phyloP scores from a whole-genome alignment of 2,797 vertebrate species.

The Pipistrellus pygmaeus region DNA sequence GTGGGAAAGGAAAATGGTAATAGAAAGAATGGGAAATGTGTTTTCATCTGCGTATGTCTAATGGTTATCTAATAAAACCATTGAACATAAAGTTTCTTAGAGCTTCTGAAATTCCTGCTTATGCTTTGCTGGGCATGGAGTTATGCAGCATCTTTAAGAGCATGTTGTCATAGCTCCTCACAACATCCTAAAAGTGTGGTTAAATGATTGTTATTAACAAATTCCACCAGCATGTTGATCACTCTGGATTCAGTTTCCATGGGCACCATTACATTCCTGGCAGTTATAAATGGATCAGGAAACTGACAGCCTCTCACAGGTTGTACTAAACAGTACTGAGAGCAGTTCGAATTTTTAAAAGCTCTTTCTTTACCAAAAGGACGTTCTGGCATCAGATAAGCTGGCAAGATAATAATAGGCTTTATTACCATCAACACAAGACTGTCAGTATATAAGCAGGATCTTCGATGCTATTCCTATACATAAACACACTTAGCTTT shows the following conservation, averaged over 20 bases:
- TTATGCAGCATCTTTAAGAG: not conserved
- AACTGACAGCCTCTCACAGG: not conserved
- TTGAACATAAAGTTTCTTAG: not conserved
- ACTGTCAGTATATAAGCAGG: slow-evolving; percentile 62
- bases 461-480: slow-evolving; percentile 56
- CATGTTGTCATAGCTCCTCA: not conserved
- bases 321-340: slow-evolving; percentile 4
- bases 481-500: slow-evolving; percentile 60
- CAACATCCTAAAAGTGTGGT: not conserved
- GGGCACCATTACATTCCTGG: not conserved
- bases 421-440: slow-evolving; percentile 64
- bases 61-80: not conserved
- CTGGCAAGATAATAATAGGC: slow-evolving; percentile 64
- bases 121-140: not conserved
- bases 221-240: slow-evolving; percentile 7
- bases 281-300: slow-evolving; percentile 27
- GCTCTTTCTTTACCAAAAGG: slow-evolving; percentile 45
- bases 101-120: not conserved
- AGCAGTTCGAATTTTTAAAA: slow-evolving; percentile 63
- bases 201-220: slow-evolving; percentile 45
- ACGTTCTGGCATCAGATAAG: too few relatives aligned
- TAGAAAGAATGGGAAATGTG: not conserved
- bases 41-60: not conserved
- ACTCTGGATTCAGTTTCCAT: slow-evolving; percentile 1
- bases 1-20: not conserved